Evolutionary conservation across 1,140 invertebrate genomes (phyloP).

Genomic region (Bombus picipes): DNA sequence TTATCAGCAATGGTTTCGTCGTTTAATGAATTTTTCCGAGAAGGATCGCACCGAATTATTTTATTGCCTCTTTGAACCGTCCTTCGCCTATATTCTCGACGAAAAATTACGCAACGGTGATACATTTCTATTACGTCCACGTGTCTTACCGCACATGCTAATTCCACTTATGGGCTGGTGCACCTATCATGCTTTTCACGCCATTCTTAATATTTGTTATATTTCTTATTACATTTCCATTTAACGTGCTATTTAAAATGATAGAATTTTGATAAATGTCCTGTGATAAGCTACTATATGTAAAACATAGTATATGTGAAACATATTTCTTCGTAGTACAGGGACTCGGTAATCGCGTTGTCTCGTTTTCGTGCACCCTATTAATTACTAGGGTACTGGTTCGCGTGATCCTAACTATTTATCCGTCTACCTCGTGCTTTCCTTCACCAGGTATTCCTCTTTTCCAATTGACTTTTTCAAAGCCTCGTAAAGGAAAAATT

Average conservation of each 20-base stretch:
- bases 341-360: conserved; percentile 43
- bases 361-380: conserved; percentile 71
- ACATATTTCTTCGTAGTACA: neutral
- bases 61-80: neutral
- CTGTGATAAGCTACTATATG: conserved; percentile 9
- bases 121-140: neutral
- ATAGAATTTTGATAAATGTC: conserved; percentile 38
- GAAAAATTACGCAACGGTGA: neutral
- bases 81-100: neutral
- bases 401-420: conserved; percentile 76
- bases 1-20: neutral
- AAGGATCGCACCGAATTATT: neutral
- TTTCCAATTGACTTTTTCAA: conserved; percentile 23
- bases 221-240: neutral
- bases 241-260: neutral
- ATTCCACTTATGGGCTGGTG: neutral
- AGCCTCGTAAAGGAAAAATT: conserved; percentile 55
- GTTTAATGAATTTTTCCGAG: conserved; percentile 10
- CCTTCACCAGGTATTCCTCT: neutral
- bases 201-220: neutral
- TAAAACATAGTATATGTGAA: neutral
- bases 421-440: conserved; percentile 57
- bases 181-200: neutral
- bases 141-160: neutral
- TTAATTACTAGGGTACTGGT: conserved; percentile 74